Evolutionary conservation across 1,140 invertebrate species (phyloP), one percentile per base, ranked within the genome.

Genomic region (Lordiphosa stackelbergi): DNA sequence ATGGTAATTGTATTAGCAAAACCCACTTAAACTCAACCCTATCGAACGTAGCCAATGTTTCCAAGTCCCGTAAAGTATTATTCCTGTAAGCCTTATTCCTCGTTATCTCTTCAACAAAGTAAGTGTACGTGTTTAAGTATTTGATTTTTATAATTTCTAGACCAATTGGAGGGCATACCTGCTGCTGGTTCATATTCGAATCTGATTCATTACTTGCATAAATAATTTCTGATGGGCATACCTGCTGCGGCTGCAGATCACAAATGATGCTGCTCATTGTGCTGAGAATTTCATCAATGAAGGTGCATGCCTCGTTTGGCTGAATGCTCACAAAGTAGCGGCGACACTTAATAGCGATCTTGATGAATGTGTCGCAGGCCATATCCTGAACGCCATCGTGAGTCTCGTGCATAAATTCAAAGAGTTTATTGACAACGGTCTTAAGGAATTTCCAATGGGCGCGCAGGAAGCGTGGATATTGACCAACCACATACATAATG

Each of bases 381-480:
- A 99, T 99, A 86, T 99, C 97, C 88, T 96, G 95, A 6, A 99
- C 98, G 79, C 98, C 98, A 88, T 99, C 98, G 88, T 99, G 98
- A 28, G 98, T 99, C 91, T 99, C 97, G 90, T 99, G 98, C 98
- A 99, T 99, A 88, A 99, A 99, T 90, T 99, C 98, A 90, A 99
- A 99, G 34, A 99, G 90, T 90, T 99, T 99, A 90, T 99, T 99
- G 42, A 99, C 98, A 85, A 99, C 98, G 54, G 98, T 99, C 90
- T 99, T 99, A n/a, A 99, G 91, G 89, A 99, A 99, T 88, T 98
- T 98, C 98, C 98, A 99, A 89, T 99, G 98, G n/a, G 97, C 97
- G 73, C 97, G 90, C 36, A 99, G 90, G 90, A 99, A 99, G 42
- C 98, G 91, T 45, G 98, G 98, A 90, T 99, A 99, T 87, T 99